Base-by-base conservation (phyloP, 2,888 invertebrate genomes). In the Pseudolycoriella hygida region DNA sequence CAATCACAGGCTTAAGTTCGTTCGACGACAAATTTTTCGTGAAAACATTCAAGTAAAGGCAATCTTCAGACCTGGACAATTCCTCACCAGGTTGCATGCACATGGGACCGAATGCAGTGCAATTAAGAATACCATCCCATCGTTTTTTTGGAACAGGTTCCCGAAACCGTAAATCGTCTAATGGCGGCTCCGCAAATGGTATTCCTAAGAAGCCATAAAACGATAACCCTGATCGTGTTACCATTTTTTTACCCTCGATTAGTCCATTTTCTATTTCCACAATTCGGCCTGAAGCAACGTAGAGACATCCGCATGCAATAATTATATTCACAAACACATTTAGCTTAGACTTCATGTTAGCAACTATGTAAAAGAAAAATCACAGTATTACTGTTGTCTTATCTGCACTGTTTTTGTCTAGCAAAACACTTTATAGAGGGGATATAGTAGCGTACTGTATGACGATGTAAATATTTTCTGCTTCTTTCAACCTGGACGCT, bases 41-140 rank as follows among this genome's bases (percentile, higher is more conserved):
- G 54, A 70, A 67, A 2, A 77, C 65, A 56, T 77, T 77, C 12
- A 76, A 50, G 55, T 68, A 74, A 1, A 77, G 61, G 52, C 77
- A 77, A 60, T 77, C 73, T 58, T 77, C 77, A 3, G 18, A 8
- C 4, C 6, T 10, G 3, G 25, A 4, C 3, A 8, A 12, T 20
- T 8, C 11, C n/a, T 8, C 14, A 20, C 12, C 25, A 17, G 43
- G 8, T 31, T 43, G 43, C 32, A 43, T 43, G 20, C 17, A 15
- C 17, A 31, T 4, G 15, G 30, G 17, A 31, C 31, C 40, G 14
- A 40, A 34, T 5, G 12, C 11, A 8, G n/a, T 34, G 11, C 15
- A 34, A 14, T 14, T 14, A 4, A 34, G 11, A 10, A 34, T 12
- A 34, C 12, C 34, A 34, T 14, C 15, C 12, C 34, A 34, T 14